Evolutionary conservation across 2,797 vertebrate genomes (phyloP).

Genomic region (Gallinago stenura): DNA sequence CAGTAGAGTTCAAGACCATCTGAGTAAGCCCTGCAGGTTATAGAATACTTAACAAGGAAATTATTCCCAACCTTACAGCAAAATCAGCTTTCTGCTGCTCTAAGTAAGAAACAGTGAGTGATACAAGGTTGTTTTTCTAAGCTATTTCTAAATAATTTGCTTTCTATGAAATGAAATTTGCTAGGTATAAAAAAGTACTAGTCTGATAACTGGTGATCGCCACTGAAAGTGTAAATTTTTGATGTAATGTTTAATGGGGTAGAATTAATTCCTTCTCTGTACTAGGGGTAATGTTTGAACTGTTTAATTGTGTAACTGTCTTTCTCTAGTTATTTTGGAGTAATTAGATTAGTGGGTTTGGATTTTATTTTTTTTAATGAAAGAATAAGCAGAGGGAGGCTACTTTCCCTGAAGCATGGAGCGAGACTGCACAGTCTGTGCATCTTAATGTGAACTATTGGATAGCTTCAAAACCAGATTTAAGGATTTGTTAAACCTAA

Average conservation of each 20-base stretch:
- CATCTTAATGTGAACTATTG: not conserved
- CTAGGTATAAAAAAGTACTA: not conserved
- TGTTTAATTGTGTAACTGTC: not conserved
- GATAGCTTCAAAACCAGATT: not conserved
- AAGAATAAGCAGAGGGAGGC: not conserved
- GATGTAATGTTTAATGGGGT: not conserved
- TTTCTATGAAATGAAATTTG: not conserved
- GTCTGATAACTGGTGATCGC: not conserved
- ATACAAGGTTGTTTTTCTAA: not conserved
- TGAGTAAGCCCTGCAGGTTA: not conserved
- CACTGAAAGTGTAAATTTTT: not conserved
- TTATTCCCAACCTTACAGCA: not conserved
- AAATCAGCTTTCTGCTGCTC: not conserved
- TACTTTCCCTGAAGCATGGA: not conserved
- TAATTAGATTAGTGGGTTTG: not conserved
- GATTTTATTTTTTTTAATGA: not conserved
- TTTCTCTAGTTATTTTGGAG: not conserved
- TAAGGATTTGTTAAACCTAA: not conserved
- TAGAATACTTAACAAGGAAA: not conserved
- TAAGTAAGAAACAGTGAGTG: not conserved
- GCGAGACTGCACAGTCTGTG: not conserved
- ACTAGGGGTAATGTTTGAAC: not conserved
- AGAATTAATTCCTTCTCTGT: not conserved
- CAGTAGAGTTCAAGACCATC: not conserved
- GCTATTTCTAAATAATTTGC: not conserved